Base-by-base conservation (phyloP, 2,888 invertebrate genomes). In the Andrena minutula region DNA sequence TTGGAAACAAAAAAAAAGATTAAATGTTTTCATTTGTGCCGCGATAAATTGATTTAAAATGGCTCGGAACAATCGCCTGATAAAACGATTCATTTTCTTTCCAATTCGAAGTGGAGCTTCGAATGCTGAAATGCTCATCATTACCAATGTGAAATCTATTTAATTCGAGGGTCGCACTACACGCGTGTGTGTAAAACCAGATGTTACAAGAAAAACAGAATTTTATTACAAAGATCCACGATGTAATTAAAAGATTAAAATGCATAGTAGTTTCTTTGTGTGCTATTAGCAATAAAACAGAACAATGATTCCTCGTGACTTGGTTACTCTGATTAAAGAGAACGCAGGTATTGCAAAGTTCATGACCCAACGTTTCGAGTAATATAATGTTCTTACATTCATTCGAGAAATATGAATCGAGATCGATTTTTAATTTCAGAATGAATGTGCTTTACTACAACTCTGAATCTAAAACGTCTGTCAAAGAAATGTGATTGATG, bases 71-170 rank as follows among this genome's bases (percentile, higher is more conserved):
- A 20, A 26, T 60, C 30, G 30, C 1, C 49, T 4, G 7, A 30
- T 49, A 35, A 75, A 56, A 49, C 20, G 26, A 75, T 77, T 60
- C 63, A 49, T 76, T 65, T 75, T 41, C 74, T 77, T 68, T 65
- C 32, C 78, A 56, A 78, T 12, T 82, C 77, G 69, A 53, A 65
- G 75, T 72, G 75, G 51, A 61, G 51, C 61, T 70, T 64, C n/a
- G n/a, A n/a, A n/a, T n/a, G n/a, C n/a, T n/a, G n/a, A 49, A 47
- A 56, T 35, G 49, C 16, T 53, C 10, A 20, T 35, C 28, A 41
- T 20, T 71, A 68, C 64, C 79, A 56, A 69, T 51, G 8, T 16
- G n/a, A 26, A 53, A 75, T 75, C 61, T 72, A 63, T 66, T 63
- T 65, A 65, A 65, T 26, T 53, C 49, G 49, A 23, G 23, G 26